Base-by-base conservation (phyloP, 2,888 invertebrate genomes). In the Vanessa cardui region DNA sequence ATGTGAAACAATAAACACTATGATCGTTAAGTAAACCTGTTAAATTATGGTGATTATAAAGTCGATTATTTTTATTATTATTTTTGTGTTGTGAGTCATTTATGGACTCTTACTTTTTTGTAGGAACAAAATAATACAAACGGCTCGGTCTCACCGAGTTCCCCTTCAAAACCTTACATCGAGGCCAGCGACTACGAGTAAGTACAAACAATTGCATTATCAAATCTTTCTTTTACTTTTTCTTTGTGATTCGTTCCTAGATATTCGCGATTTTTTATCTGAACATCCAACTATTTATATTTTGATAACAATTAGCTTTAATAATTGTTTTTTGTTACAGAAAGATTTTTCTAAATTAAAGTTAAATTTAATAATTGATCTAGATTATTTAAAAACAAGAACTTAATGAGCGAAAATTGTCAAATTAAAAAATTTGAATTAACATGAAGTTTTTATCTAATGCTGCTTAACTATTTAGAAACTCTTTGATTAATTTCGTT, bases 151-250 rank as follows among this genome's bases (percentile, higher is more conserved):
- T 81, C 83, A 50, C 79, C 83, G 33, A 80, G 76, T 72, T 84
- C 87, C n/a, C 81, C 87, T 26, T 74, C 81, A 39, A 83, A 80
- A 61, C 78, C 76, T 63, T 77, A 74, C 70, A 74, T 73, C 50
- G 87, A 88, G 64, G 76, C 83, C 26, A 76, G 75, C 44, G 90
- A 90, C 72, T 90, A 89, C 72, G 83, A 86, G 90, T 90, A 76
- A 88, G 91, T 86, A 64, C 50, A 64, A 66, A 62, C 62, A 69
- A 63, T 59, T 47, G 60, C 74, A 68, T 68, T 56, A 33, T 49
- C 20, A 49, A 5, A 12, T 8, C 46, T 15, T 31, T 46, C 15
- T 18, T 46, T 64, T 58, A 33, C 33, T 58, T 56, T 31, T 39
- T 56, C 56, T 56, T 56, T 56, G 56, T 56, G 8, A 7, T 7